phyloP scores from a whole-genome alignment of 2,113 vertebrate genomes.

The Catharus fuscescens region DNA sequence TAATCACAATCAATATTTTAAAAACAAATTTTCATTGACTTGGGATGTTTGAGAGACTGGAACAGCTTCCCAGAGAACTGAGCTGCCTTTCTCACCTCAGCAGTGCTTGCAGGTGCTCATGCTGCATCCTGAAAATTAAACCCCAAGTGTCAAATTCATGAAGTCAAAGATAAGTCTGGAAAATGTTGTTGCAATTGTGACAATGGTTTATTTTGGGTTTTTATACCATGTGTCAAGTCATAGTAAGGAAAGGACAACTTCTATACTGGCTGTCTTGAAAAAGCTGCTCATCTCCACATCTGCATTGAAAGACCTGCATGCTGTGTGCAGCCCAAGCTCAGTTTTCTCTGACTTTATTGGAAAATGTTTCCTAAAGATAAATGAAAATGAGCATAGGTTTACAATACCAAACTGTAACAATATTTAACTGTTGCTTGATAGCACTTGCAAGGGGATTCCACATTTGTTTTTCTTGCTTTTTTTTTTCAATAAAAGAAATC shows the following conservation, averaged over 20 bases:
- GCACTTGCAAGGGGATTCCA: not conserved
- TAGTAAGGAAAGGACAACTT: not conserved
- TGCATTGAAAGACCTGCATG: accelerated
- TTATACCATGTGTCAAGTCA: not conserved
- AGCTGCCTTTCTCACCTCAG: not conserved
- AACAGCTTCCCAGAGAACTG: not conserved
- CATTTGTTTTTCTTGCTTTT: not conserved
- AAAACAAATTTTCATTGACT: not conserved
- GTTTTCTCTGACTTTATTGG: not conserved
- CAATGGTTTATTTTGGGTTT: not conserved
- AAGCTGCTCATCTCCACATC: not conserved
- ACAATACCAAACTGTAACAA: not conserved
- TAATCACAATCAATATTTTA: not conserved
- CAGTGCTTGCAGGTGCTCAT: not conserved
- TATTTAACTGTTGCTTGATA: not conserved
- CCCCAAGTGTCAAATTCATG: not conserved
- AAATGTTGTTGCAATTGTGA: not conserved
- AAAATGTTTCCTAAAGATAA: not conserved
- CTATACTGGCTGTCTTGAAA: not conserved
- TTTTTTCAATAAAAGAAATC: not conserved
- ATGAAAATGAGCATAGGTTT: not conserved
- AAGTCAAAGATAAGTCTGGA: not conserved
- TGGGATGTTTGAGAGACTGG: not conserved
- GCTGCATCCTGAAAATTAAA: not conserved
- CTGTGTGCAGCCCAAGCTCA: accelerated